Evolutionary conservation across 2,888 invertebrate genomes (phyloP).

Genomic region (Heliconius ismenius): DNA sequence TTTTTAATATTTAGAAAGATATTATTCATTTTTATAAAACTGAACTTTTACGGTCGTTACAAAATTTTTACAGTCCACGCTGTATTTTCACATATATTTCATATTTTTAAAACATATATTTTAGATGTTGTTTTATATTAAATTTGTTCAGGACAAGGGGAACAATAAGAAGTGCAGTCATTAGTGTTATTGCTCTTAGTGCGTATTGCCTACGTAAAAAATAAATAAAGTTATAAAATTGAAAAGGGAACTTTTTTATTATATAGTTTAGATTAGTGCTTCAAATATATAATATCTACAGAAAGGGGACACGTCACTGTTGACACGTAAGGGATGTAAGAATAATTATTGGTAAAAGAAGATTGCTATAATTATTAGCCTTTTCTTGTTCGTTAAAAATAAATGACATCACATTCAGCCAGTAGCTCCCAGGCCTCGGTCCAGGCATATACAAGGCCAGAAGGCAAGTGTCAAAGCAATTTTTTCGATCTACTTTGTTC

Average conservation of each 20-base stretch:
- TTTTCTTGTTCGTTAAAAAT: slow-evolving; percentile 30
- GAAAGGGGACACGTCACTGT: slow-evolving; percentile 33
- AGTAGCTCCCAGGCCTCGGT: background rate
- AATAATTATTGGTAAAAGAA: slow-evolving; percentile 32
- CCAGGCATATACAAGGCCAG: slow-evolving; percentile 20
- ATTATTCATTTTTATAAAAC: background rate
- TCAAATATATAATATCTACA: background rate
- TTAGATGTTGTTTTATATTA: background rate
- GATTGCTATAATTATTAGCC: slow-evolving; percentile 31
- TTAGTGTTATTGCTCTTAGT: background rate
- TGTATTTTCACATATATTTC: background rate
- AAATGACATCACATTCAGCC: slow-evolving; percentile 16
- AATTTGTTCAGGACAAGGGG: too few relatives aligned
- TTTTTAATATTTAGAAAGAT: background rate
- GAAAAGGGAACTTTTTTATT: background rate
- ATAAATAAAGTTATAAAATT: background rate
- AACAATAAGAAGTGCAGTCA: background rate
- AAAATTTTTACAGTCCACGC: too few relatives aligned
- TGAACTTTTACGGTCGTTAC: background rate
- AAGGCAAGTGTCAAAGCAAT: slow-evolving; percentile 42
- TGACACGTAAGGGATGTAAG: slow-evolving; percentile 38
- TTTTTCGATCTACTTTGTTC: slow-evolving; percentile 44
- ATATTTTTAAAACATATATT: background rate
- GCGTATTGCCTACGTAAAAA: slow-evolving; percentile 4
- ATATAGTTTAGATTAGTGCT: background rate